A percentile compares a stretch with the other conserved stretches of the same genome.
These are phyloP conservation scores for Lipophrys pholis DNA, from an alignment of 2,113 vertebrate genomes.

Conservation along the genomic window DNA sequence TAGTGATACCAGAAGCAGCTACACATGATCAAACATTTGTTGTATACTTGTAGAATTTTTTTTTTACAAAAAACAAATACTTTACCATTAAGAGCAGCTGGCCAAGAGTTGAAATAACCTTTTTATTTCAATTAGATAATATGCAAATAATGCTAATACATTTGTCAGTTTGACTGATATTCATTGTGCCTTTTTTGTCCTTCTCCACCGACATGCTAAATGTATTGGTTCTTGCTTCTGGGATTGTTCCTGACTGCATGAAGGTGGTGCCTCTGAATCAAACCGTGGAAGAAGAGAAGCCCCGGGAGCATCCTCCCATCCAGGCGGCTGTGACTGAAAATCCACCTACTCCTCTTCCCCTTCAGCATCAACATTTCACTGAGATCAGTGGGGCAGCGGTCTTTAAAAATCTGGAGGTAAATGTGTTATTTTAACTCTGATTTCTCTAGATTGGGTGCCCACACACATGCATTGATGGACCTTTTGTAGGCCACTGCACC, in stretches of 20 bases:
- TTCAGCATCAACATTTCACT: conserved; percentile 18
- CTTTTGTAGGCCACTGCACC: no score
- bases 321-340: conserved; percentile 25
- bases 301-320: conserved; percentile 60
- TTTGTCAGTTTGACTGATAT: no score
- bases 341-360: conserved; percentile 11
- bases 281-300: conserved; percentile 66
- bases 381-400: conserved; percentile 85
- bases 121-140: no score
- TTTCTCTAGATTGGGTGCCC: neutral
- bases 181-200: neutral
- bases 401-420: conserved; percentile 83
- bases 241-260: conserved; percentile 28
- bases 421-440: neutral
- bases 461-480: no score
- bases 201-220: neutral
- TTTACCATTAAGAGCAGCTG: neutral
- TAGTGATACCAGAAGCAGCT: no score
- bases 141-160: no score
- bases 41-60: no score
- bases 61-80: no score
- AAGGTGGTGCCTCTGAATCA: conserved; percentile 86
- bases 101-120: neutral
- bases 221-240: neutral
- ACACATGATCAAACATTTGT: no score